phyloP scores from a whole-genome alignment of 1,140 invertebrate genomes.

The Heterodera carotae region DNA sequence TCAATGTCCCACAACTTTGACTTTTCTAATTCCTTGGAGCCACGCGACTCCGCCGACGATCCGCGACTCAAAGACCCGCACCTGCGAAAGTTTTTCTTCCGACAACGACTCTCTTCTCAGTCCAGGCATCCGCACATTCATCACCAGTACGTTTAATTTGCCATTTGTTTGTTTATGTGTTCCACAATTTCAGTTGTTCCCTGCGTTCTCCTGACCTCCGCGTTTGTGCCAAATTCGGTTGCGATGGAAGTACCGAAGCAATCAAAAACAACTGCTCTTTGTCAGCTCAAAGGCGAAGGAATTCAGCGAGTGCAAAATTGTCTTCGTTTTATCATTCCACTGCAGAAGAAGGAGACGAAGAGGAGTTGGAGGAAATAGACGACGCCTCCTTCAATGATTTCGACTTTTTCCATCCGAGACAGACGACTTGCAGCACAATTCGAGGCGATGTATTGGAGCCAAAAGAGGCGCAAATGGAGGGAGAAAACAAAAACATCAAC shows the following conservation, averaged over 20 bases:
- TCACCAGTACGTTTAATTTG: slow-evolving; percentile 41
- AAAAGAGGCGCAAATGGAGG: background rate
- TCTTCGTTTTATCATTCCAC: background rate
- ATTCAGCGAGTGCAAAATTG: slow-evolving; percentile 1
- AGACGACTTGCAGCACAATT: slow-evolving; percentile 22
- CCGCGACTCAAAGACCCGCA: slow-evolving; percentile 39
- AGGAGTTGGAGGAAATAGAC: slow-evolving; percentile 25
- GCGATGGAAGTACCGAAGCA: slow-evolving; percentile 5
- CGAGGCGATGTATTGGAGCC: background rate
- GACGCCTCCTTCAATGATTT: slow-evolving; percentile 33
- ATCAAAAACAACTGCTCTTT: background rate
- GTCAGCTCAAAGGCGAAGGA: background rate
- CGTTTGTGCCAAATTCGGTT: slow-evolving; percentile 36
- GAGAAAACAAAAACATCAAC: background rate
- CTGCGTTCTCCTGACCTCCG: slow-evolving; percentile 16
- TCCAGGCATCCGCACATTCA: slow-evolving; percentile 46
- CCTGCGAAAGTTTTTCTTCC: slow-evolving; percentile 50
- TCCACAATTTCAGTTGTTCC: slow-evolving; percentile 28
- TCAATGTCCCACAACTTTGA: background rate
- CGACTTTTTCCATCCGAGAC: slow-evolving; percentile 37
- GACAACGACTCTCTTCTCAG: slow-evolving; percentile 49
- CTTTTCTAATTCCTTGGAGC: background rate
- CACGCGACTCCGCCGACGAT: background rate
- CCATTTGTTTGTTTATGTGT: background rate
- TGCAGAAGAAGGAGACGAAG: slow-evolving; percentile 24